Conservation (phyloP, 2,797 vertebrate genomes). For the Salarias fasciatus region DNA sequence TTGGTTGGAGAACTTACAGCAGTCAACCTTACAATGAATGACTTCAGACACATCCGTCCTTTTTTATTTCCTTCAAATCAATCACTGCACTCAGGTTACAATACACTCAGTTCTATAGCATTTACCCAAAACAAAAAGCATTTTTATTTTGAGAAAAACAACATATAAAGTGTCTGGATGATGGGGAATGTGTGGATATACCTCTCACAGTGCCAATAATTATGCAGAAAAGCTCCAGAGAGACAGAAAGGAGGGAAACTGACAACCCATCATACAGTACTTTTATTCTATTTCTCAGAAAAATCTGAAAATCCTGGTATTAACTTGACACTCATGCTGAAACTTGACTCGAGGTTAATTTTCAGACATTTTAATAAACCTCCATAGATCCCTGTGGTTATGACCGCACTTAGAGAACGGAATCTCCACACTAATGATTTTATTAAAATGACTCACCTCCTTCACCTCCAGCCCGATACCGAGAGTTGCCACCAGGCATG, state of each 20-base stretch:
- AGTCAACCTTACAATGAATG: too few species aligned
- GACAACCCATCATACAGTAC: too few species aligned
- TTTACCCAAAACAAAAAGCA: too few species aligned
- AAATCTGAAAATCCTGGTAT: slow-evolving; percentile 14
- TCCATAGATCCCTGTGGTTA: slow-evolving; percentile 21
- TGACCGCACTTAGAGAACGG: slow-evolving; percentile 34
- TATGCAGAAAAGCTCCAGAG: too few species aligned
- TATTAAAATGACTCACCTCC: slow-evolving; percentile 49
- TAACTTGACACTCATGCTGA: slow-evolving; percentile 19
- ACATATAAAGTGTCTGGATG: too few species aligned
- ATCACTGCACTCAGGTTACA: too few species aligned
- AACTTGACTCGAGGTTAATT: slow-evolving; percentile 27
- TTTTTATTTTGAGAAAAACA: too few species aligned
- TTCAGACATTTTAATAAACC: slow-evolving; percentile 32
- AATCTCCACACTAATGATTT: slow-evolving; percentile 52
- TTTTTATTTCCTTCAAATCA: background rate
- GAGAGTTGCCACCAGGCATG: slow-evolving; percentile 47
- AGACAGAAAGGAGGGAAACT: too few species aligned
- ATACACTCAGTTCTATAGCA: too few species aligned
- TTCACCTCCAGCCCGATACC: slow-evolving; percentile 47
- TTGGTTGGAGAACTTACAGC: too few species aligned
- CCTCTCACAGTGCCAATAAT: too few species aligned
- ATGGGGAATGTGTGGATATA: too few species aligned
- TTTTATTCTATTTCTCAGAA: slow-evolving; percentile 1
- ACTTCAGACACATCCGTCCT: background rate